Base-by-base conservation (phyloP, 2,888 invertebrate species). In the Tupiocoris notatus region DNA sequence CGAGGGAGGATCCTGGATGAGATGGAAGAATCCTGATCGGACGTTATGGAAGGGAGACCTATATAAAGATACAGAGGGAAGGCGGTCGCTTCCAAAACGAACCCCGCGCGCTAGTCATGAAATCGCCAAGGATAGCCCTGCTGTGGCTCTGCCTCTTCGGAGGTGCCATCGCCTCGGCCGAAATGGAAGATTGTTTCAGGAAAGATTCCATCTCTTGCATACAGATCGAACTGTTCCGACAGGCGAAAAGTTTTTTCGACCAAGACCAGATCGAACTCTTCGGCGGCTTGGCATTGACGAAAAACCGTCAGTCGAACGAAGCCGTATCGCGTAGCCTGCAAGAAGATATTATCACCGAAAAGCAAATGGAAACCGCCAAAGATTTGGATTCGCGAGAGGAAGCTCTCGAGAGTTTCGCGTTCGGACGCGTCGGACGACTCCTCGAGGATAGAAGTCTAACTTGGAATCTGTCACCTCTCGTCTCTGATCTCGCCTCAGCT, bases 171-270 rank as follows among this genome's bases (percentile, higher is more conserved):
- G 64, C 64, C 63, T 17, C 56, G 9, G 65, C 65, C 25, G 75
- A 71, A 61, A 63, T 77, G 81, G 85, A 87, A 81, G 86, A 87
- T 80, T 89, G 89, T 82, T 84, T 89, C 79, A 84, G 86, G 80
- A 85, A 86, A 82, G 89, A 89, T 84, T 89, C 89, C 77, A 89
- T 89, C 79, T 87, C 88, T 80, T 89, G 89, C 84, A 84, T 89
- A 78, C 89, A 89, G 84, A 84, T 81, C 61, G 81, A 81, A 23
- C 83, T 89, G 77, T 89, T 86, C 85, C 86, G 88, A 78, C 86
- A 85, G 81, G 87, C 88, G 61, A 86, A 86, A 82, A 86, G 86
- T 25, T 85, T 89, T 82, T 88, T 89, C 81, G 87, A 86, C 70
- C 86, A 86, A 82, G 88, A 88, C 76, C 86, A 83, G 82, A 84